phyloP scores from a whole-genome alignment of 2,888 invertebrate genomes.

The Pseudococcus jackbeardsleyi region DNA sequence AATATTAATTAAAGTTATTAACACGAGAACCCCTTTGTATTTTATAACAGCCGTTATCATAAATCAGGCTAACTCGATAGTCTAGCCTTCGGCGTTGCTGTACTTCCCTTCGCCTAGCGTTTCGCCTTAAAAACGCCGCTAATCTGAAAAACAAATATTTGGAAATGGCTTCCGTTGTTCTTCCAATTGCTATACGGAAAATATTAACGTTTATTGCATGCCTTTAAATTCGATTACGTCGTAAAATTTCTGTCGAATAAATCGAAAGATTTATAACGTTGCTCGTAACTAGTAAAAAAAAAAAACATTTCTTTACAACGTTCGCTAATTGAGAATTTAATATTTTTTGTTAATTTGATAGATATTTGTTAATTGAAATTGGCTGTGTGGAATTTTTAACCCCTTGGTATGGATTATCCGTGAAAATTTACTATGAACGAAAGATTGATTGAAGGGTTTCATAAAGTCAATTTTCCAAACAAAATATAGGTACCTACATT shows the following conservation, averaged over 20 bases:
- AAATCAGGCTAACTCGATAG: slow-evolving; percentile 65
- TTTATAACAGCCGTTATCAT: slow-evolving; percentile 64
- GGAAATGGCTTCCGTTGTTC: slow-evolving; percentile 62
- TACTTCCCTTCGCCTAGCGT: slow-evolving; percentile 30
- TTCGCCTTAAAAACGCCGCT: slow-evolving; percentile 54
- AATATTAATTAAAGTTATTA: slow-evolving; percentile 65
- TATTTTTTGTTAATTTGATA: not conserved
- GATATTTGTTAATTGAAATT: not conserved
- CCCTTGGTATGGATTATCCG: not conserved
- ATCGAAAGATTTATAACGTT: slow-evolving; percentile 38
- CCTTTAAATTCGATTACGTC: slow-evolving; percentile 57
- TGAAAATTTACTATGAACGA: not conserved
- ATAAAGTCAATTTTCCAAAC: too few species aligned
- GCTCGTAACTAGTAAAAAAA: not conserved
- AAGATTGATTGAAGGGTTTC: not conserved
- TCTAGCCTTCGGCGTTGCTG: slow-evolving; percentile 61
- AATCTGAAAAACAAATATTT: slow-evolving; percentile 64
- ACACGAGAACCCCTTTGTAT: slow-evolving; percentile 64
- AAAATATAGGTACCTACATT: too few species aligned
- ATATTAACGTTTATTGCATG: slow-evolving; percentile 50
- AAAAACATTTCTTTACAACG: not conserved
- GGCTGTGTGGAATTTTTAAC: not conserved
- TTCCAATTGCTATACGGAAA: slow-evolving; percentile 52
- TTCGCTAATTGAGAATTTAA: slow-evolving; percentile 24
- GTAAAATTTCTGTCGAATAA: slow-evolving; percentile 53